A percentile compares a stretch with the other conserved stretches of the same genome.
These are phyloP conservation scores for Habroteleia sp. DNA, from an alignment of 2,888 invertebrate species.

Conservation along the genomic window DNA sequence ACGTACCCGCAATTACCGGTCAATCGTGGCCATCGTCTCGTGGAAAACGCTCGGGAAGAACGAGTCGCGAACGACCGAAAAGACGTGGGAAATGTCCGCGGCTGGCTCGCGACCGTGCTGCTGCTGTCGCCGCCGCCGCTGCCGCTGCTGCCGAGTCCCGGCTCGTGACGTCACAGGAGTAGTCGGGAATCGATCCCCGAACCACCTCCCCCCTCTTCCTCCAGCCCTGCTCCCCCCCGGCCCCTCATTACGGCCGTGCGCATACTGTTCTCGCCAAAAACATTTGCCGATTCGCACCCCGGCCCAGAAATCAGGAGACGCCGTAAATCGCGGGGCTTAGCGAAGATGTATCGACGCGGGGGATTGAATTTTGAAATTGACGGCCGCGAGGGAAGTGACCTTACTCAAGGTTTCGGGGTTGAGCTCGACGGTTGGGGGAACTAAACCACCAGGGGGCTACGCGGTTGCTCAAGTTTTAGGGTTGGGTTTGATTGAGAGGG, in stretches of 20 bases:
- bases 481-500: constrained; percentile 21
- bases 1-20: constrained; percentile 33
- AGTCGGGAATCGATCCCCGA: constrained; percentile 79
- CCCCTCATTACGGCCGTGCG: constrained; percentile 62
- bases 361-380: constrained; percentile 40
- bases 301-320: constrained; percentile 58
- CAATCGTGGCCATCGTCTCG: constrained; percentile 34
- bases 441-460: background rate
- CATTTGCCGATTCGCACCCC: constrained; percentile 70
- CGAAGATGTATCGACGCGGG: constrained; percentile 14
- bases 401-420: constrained; percentile 42
- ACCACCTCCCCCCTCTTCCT: constrained; percentile 67
- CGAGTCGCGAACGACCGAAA: constrained; percentile 42
- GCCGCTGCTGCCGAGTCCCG: constrained; percentile 70
- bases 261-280: constrained; percentile 75
- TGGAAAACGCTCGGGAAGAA: constrained; percentile 23
- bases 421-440: constrained; percentile 1
- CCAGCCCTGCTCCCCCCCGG: constrained; percentile 57
- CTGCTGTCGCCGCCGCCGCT: constrained; percentile 65
- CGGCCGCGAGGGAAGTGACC: constrained; percentile 47
- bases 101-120: constrained; percentile 64
- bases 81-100: constrained; percentile 49
- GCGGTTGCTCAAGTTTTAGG: background rate
- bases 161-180: constrained; percentile 79
- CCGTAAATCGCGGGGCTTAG: constrained; percentile 54